Percentiles rank a stretch among this genome's conserved stretches.
Conservation (phyloP, 2,113 vertebrate genomes). For the Sturnus vulgaris region DNA sequence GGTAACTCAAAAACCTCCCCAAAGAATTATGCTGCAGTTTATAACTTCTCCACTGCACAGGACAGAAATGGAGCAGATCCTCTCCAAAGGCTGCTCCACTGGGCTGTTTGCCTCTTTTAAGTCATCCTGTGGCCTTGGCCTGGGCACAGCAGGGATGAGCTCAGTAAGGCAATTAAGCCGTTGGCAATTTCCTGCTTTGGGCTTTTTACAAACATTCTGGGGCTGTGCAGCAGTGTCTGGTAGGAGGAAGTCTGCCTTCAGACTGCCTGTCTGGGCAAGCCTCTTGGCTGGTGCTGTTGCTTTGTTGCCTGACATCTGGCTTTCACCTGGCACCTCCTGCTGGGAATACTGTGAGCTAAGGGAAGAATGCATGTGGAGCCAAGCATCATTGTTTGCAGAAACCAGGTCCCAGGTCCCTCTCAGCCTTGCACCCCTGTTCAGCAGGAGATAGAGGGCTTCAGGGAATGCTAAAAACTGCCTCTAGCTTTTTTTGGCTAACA, state of each 20-base stretch:
- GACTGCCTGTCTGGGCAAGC: background rate
- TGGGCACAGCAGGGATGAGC: background rate
- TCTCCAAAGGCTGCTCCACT: background rate
- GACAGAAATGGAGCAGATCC: background rate
- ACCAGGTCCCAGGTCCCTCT: background rate
- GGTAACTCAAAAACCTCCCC: background rate
- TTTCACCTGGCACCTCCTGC: background rate
- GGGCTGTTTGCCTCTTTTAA: background rate
- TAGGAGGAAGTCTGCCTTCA: background rate
- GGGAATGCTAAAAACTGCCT: background rate
- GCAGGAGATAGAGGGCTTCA: background rate
- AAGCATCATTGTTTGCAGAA: background rate
- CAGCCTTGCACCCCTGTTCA: background rate
- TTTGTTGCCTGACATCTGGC: background rate
- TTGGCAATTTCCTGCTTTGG: background rate
- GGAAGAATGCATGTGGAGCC: background rate
- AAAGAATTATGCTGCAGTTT: background rate
- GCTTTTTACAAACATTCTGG: background rate
- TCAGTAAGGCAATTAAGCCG: background rate
- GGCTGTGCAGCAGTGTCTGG: background rate
- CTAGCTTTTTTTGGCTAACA: background rate
- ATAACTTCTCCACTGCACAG: background rate
- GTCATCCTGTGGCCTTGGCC: background rate
- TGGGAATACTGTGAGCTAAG: background rate
- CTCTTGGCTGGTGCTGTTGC: background rate